A percentile compares a stretch with the other conserved stretches of the same genome.
Conservation (phyloP, 1,140 invertebrate species). For the Manduca sexta region DNA sequence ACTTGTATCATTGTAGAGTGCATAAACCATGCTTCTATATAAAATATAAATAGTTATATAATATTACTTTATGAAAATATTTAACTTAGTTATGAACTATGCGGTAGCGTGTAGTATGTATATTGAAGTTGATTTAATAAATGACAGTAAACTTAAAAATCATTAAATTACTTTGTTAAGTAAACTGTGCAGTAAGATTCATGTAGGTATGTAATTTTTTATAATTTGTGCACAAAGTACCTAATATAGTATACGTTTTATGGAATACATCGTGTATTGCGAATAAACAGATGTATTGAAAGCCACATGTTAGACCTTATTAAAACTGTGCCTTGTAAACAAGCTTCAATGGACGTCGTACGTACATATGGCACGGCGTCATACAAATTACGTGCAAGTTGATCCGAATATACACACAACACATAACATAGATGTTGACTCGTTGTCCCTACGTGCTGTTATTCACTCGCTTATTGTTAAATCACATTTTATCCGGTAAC, state of each 20-base stretch:
- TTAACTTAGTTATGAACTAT: too few species aligned
- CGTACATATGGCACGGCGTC: neutral
- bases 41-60: too few species aligned
- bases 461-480: too few species aligned
- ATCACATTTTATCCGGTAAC: too few species aligned
- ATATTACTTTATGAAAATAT: too few species aligned
- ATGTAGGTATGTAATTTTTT: neutral
- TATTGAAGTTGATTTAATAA: too few species aligned
- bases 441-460: neutral
- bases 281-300: constrained; percentile 41
- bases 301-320: constrained; percentile 42
- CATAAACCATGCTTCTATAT: too few species aligned
- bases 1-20: too few species aligned
- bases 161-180: too few species aligned
- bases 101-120: too few species aligned
- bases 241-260: constrained; percentile 13
- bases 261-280: constrained; percentile 15
- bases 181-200: too few species aligned
- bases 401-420: neutral
- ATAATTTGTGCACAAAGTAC: neutral
- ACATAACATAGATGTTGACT: neutral
- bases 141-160: neutral
- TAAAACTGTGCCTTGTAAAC: constrained; percentile 25
- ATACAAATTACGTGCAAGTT: neutral
- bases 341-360: constrained; percentile 6